Base-by-base conservation (phyloP, 2,113 vertebrate genomes). In the Brachypodius melanocephalos region DNA sequence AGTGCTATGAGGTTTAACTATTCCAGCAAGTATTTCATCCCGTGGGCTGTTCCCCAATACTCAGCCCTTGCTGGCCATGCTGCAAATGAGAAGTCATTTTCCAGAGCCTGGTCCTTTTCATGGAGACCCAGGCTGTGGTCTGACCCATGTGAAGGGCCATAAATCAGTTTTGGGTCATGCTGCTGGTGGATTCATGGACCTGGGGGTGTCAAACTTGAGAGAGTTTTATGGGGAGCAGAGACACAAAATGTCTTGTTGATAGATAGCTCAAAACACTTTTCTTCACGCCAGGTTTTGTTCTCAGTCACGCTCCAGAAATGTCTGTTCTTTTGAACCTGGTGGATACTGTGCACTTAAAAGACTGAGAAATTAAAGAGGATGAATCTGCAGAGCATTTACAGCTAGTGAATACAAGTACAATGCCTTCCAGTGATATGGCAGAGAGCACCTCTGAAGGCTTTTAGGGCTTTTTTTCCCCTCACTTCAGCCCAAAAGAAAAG, bases 331-430 rank as follows among this genome's bases (percentile, higher is more conserved):
- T 88, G 84, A 95, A 83, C 49, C 25, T 79, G 14, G 45, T 85
- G 84, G 66, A 88, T 75, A 69, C n/a, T 18, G n/a, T 63, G 48
- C 40, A 34, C 57, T 92, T 90, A 65, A 95, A 94, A 92, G 88
- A 54, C 46, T 62, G 66, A 82, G 69, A 94, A 95, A 91, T 95
- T 95, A 92, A 95, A 95, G 84, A 91, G 54, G 57, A 71, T 85
- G 87, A 87, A 66, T 69, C 85, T 89, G 62, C 71, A 80, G 62
- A 83, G 78, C 55, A 29, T 91, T 94, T 85, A 34, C 71, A 85
- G 85, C 45, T 40, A 6, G 65, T 19, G 38, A 89, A 74, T 58
- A 43, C 66, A 79, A 87, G 67, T 34, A 32, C 71, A 32, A 46
- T 94, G 67, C 78, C 84, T 87, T 88, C 72, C 54, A 68, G 89